phyloP scores from a whole-genome alignment of 2,113 vertebrate species.

The Poecile atricapillus region DNA sequence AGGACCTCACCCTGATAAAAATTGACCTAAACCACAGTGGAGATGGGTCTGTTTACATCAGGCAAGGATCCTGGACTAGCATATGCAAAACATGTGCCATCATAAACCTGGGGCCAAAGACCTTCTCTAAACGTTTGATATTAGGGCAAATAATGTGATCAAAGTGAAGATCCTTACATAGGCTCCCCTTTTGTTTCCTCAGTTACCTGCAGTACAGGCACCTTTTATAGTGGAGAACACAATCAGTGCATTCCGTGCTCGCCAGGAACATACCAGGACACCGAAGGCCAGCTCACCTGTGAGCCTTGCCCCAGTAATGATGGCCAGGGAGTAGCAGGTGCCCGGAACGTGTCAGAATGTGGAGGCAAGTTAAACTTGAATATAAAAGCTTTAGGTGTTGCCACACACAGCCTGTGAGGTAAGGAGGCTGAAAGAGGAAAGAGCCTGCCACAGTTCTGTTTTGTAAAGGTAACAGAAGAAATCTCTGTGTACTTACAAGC shows the following conservation, averaged over 20 bases:
- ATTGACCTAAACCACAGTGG: not conserved
- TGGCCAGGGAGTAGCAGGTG: slow-evolving; percentile 79
- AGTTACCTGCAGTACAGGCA: slow-evolving; percentile 87
- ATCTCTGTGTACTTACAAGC: not conserved
- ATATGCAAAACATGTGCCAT: not conserved
- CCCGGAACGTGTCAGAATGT: slow-evolving; percentile 89
- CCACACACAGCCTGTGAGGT: not conserved
- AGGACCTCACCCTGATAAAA: not conserved
- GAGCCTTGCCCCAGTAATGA: slow-evolving; percentile 89
- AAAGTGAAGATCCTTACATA: not conserved
- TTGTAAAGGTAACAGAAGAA: not conserved
- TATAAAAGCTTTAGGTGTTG: not conserved
- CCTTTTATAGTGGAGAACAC: slow-evolving; percentile 87
- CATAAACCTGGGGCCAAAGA: not conserved
- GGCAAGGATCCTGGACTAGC: not conserved
- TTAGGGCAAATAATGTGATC: not conserved
- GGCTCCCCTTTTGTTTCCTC: slow-evolving; percentile 42
- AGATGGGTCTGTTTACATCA: not conserved
- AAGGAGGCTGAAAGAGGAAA: not conserved
- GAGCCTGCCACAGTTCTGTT: not conserved
- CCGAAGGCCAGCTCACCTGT: slow-evolving; percentile 86
- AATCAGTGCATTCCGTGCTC: slow-evolving; percentile 84
- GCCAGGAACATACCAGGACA: slow-evolving; percentile 90
- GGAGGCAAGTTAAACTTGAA: slow-evolving; percentile 79
- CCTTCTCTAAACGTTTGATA: not conserved